phyloP scores from a whole-genome alignment of 2,888 invertebrate genomes.

The Ochropleura plecta region DNA sequence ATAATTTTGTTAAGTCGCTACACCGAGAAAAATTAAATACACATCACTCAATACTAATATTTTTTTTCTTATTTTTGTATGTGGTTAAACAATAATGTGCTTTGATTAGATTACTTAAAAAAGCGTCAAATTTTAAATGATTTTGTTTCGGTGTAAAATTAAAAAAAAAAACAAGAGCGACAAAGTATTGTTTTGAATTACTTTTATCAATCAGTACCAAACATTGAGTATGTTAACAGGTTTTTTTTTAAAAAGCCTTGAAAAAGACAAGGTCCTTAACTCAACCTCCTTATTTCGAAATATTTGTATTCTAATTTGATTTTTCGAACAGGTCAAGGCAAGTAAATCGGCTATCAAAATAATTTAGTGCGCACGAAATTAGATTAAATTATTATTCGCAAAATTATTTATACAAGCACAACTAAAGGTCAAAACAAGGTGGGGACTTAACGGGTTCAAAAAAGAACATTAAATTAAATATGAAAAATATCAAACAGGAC shows the following conservation, averaged over 20 bases:
- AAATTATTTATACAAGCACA: not conserved
- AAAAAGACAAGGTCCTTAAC: not conserved
- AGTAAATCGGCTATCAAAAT: not conserved
- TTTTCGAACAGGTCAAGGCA: not conserved
- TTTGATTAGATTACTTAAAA: too few species aligned
- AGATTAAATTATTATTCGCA: not conserved
- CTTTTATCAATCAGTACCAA: not conserved
- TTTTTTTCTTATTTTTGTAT: too few species aligned
- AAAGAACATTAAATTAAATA: not conserved
- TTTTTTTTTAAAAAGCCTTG: not conserved
- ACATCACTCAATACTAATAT: too few species aligned
- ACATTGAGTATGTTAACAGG: not conserved
- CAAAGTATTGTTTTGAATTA: not conserved
- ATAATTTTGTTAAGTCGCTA: too few species aligned
- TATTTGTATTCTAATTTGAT: not conserved
- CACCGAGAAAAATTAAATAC: too few species aligned
- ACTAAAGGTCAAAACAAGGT: not conserved
- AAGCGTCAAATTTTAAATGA: too few species aligned
- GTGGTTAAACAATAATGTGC: too few species aligned
- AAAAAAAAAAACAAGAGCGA: too few species aligned
- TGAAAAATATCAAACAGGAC: not conserved
- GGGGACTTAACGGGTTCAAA: too few species aligned
- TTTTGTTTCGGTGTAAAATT: too few species aligned
- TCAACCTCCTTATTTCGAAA: not conserved
- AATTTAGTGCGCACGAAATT: not conserved